Evolutionary conservation across 2,797 vertebrate species (phyloP), one percentile per base, ranked within the genome.

Genomic region (Diplodus puntazzo): DNA sequence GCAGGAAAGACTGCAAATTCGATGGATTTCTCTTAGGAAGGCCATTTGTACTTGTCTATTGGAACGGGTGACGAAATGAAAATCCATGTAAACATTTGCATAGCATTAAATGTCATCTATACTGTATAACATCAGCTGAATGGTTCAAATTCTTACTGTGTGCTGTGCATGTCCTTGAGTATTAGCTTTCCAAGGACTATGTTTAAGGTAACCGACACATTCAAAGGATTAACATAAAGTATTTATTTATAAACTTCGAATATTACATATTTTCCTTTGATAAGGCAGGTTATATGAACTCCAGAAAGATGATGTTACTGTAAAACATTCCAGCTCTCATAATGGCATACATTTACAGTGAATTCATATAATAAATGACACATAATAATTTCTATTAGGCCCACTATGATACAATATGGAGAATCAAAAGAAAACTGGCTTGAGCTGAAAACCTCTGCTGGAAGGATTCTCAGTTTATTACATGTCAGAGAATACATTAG

Each of bases 241-340:
- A 89, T 93, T 92, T 92, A 94, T 92, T 92, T 92, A 93, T 81
- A 93, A 94, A 93, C 84, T 82, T 87, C 74, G 61, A 89, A 89
- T 89, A 89, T 82, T 86, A 91, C 89, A 91, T 84, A 73, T 79
- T 78, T 84, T 83, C 78, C 78, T 93, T 86, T 65, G 82, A 87
- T 90, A 94, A 93, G 89, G 89, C 91, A 91, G 86, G 61, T 89
- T 91, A 93, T 87, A 92, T 88, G 87, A 91, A 88, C 72, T 92
- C 88, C 89, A 90, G 80, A 91, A 90, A 91, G 81, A 89, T 90
- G 86, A 83, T 53, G 73, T 88, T 75, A 88, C 88, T 87, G 89
- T 81, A 90, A 89, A 91, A 91, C 87, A 93, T 92, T 92, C 88
- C 88, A 89, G 85, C 85, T 91, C 86, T 90, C 84, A 81, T 83